Conservation (phyloP, 2,888 invertebrate species). For the Thelaira solivaga region DNA sequence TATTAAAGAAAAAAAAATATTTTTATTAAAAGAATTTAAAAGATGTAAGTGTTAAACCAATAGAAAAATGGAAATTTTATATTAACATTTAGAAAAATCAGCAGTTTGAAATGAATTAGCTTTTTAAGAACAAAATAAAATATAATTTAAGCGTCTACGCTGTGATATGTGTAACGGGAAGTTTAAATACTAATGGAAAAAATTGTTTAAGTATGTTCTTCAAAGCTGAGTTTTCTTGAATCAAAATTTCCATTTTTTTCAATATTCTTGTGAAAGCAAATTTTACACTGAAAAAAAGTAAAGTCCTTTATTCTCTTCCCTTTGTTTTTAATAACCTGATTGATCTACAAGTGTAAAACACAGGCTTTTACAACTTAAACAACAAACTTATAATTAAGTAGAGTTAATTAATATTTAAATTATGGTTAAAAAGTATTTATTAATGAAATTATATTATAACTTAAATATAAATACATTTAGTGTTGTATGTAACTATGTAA, state of each 20-base stretch:
- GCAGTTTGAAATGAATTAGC: background rate
- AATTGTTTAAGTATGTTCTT: no score
- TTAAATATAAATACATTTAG: no score
- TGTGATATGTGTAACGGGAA: conserved; percentile 67
- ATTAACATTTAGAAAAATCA: background rate
- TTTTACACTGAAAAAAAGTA: conserved; percentile 47
- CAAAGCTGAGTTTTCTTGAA: conserved; percentile 35
- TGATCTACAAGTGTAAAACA: conserved; percentile 10
- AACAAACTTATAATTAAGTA: conserved; percentile 43
- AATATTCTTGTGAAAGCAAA: conserved; percentile 50
- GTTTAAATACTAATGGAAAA: background rate
- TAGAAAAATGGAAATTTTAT: conserved; percentile 8
- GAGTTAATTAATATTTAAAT: no score
- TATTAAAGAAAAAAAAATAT: conserved; percentile 54
- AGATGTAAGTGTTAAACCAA: conserved; percentile 11
- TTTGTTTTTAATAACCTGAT: conserved; percentile 47
- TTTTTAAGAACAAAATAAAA: background rate
- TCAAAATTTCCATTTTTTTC: conserved; percentile 50
- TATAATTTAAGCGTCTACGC: conserved; percentile 65
- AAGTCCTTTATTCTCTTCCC: conserved; percentile 74
- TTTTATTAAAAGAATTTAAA: conserved; percentile 19
- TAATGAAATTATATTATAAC: no score
- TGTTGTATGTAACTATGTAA: no score
- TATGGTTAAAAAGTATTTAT: no score
- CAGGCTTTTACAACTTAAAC: conserved; percentile 38